Conservation (phyloP, 2,797 vertebrate species). For the Acanthis flammea region DNA sequence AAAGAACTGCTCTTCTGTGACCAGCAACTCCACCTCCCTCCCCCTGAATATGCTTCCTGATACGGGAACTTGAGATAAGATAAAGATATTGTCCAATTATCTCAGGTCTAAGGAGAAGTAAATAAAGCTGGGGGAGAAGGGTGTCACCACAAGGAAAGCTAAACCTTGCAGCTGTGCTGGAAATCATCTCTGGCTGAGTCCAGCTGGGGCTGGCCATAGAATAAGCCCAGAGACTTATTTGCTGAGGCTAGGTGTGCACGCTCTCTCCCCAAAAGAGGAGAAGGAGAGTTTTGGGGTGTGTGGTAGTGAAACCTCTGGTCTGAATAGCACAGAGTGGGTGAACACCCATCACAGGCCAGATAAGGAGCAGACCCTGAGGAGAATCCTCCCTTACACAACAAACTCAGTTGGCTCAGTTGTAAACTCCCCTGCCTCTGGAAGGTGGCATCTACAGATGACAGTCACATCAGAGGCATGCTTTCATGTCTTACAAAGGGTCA, state of each 20-base stretch:
- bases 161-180: background rate
- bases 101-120: background rate
- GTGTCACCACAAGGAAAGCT: background rate
- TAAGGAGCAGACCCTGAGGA: accelerated
- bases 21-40: accelerated
- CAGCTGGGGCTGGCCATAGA: background rate
- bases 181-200: background rate
- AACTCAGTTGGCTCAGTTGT: background rate
- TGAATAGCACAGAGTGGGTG: background rate
- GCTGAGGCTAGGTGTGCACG: background rate
- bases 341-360: background rate
- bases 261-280: background rate
- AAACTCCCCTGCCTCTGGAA: background rate
- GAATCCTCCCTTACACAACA: background rate
- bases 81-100: background rate
- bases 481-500: background rate
- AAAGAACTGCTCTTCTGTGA: background rate
- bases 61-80: accelerated
- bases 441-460: background rate
- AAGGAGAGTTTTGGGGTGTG: background rate
- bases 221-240: background rate
- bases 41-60: background rate
- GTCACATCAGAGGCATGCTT: background rate
- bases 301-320: background rate
- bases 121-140: background rate